Percentiles rank a stretch among this genome's conserved stretches.
phyloP scores from a whole-genome alignment of 2,888 invertebrate species.

The Drosophila multiciliata region DNA sequence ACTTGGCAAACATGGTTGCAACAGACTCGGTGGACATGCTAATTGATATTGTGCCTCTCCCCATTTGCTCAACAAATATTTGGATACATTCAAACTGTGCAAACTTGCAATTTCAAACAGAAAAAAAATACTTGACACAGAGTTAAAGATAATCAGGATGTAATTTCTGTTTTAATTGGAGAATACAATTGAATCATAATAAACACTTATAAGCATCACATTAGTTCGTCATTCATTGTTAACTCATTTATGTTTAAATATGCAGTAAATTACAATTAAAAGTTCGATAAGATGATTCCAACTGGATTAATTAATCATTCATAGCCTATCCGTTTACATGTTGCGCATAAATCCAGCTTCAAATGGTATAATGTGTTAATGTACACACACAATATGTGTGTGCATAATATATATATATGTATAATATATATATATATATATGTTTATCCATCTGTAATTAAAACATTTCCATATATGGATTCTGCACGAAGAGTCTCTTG shows the following conservation, averaged over 20 bases:
- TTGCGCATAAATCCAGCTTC: not conserved
- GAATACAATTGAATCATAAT: not conserved
- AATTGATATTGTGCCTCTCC: conserved; percentile 39
- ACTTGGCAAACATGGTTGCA: not conserved
- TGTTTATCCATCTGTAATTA: not conserved
- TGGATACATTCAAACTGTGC: conserved; percentile 8
- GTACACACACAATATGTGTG: not conserved
- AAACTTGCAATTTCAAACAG: not conserved
- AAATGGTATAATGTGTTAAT: not conserved
- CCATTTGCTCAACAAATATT: conserved; percentile 43
- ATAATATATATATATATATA: not conserved
- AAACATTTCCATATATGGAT: conserved; percentile 6
- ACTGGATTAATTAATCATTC: conserved; percentile 51
- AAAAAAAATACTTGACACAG: not conserved
- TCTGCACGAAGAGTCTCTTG: conserved; percentile 13
- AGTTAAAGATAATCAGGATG: not conserved
- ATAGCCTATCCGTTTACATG: conserved; percentile 37
- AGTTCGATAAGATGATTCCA: conserved; percentile 28
- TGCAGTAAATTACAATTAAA: conserved; percentile 11
- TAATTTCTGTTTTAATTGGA: not conserved
- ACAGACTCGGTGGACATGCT: conserved; percentile 20
- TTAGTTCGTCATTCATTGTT: no score
- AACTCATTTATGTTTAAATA: conserved; percentile 6
- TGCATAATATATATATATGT: not conserved
- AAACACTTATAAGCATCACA: not conserved